phyloP scores from a whole-genome alignment of 53 echinoderm and acorn worm genomes.

The Holothuria scabra region DNA sequence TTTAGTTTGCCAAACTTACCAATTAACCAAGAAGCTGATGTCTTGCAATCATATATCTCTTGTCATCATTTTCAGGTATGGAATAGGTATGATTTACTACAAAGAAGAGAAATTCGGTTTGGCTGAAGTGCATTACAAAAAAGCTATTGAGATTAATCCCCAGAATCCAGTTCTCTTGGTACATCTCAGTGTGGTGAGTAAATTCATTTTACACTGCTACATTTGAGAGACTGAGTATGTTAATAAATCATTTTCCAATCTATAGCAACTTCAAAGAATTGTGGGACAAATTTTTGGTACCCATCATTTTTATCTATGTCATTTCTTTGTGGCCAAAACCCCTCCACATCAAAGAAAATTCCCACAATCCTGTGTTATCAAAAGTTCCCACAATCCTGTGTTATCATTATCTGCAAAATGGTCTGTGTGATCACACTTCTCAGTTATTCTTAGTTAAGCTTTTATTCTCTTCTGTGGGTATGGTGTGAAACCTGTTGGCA shows the following conservation, averaged over 20 bases:
- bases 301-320: no score
- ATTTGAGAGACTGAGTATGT: not conserved
- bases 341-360: no score
- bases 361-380: no score
- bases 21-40: no score
- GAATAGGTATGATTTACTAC: conserved; percentile 97
- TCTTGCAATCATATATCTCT: not conserved
- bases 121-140: conserved; percentile 97
- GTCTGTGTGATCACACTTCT: not conserved
- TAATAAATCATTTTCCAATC: no score
- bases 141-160: conserved; percentile 95
- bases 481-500: no score
- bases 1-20: no score
- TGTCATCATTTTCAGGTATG: conserved; percentile 80
- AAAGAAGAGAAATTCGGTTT: conserved; percentile 97
- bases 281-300: no score
- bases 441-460: not conserved
- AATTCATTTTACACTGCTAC: not conserved
- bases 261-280: no score
- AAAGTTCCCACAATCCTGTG: no score
- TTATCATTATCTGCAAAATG: no score
- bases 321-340: no score
- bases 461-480: not conserved
- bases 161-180: conserved; percentile 95
- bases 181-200: conserved; percentile 95